A percentile compares a stretch with the other conserved stretches of the same genome.
Conservation (phyloP, 2,888 invertebrate species). For the Agrotis segetum region DNA sequence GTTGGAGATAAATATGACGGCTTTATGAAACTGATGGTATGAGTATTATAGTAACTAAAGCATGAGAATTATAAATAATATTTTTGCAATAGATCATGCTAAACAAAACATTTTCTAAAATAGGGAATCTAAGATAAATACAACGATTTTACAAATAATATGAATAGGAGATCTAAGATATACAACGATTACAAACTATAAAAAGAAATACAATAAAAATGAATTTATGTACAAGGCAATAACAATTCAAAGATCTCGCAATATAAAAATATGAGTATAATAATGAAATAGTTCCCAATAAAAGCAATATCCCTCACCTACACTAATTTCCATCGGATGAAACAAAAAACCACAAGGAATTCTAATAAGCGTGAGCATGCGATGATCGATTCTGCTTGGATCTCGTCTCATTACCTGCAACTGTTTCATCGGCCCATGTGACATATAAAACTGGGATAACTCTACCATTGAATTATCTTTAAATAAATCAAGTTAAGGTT, state of each 20-base stretch:
- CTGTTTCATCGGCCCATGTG: conserved; percentile 66
- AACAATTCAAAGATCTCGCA: neutral
- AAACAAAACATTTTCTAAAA: neutral
- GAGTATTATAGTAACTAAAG: neutral
- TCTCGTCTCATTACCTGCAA: conserved; percentile 75
- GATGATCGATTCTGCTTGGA: conserved; percentile 74
- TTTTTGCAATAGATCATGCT: neutral
- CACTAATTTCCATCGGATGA: conserved; percentile 61
- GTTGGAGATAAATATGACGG: neutral
- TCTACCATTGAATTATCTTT: neutral
- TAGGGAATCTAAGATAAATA: neutral
- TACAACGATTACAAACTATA: neutral
- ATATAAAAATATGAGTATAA: neutral
- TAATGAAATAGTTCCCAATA: conserved; percentile 32
- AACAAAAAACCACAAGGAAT: conserved; percentile 63
- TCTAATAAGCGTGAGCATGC: conserved; percentile 70
- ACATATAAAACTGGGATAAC: conserved; percentile 59
- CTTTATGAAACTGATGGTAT: neutral
- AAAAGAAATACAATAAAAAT: neutral
- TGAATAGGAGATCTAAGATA: neutral
- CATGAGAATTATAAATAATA: neutral
- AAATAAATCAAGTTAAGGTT: neutral
- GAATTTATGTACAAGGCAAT: neutral
- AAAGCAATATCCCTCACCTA: conserved; percentile 45
- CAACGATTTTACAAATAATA: neutral